Base-by-base conservation (phyloP, 2,797 vertebrate genomes). In the Echiichthys vipera region DNA sequence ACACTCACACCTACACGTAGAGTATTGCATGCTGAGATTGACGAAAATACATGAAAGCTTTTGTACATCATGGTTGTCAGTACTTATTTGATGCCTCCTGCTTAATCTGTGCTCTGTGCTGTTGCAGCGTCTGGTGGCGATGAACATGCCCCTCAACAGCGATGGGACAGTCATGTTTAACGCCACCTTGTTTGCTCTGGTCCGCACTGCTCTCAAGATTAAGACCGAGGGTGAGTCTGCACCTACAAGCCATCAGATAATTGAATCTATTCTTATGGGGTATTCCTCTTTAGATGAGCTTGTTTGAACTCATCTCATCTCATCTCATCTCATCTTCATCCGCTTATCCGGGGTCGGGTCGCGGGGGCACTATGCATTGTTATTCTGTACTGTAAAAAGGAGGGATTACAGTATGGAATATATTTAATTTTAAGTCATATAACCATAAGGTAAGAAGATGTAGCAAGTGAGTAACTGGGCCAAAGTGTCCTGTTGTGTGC, bases 121-220 rank as follows among this genome's bases (percentile, higher is more conserved):
- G 22, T 66, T 84, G 32, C 88, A 93, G 92, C 90, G 90, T 58
- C 93, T 99, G 67, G 98, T 99, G 69, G 97, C 98, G 42, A 99
- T 99, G 98, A 99, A 99, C 92, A 99, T 99, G 97, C 98, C 97
- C 32, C 94, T 99, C 39, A 98, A 98, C 92, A 98, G 97, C 34
- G 97, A 99, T 0, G 97, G 97, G 29, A 99, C 97, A 0, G 96
- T 99, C 70, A 99, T 99, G 98, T 99, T 99, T 84, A 99, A 99
- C 18, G 98, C 98, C 78, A 99, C 98, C 9, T 91, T 99, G 67
- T 99, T 99, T 82, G 98, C 98, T 81, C 91, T 99, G 92, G 98
- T 99, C 84, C 96, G 98, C 70, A 99, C 98, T 1, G 98, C 97
- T 76, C 94, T 99, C 59, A 99, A 98, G 94, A 99, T 99, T 81